Percentiles rank a stretch among this genome's conserved stretches.
phyloP scores from a whole-genome alignment of 2,888 invertebrate species.

The Celastrina argiolus region DNA sequence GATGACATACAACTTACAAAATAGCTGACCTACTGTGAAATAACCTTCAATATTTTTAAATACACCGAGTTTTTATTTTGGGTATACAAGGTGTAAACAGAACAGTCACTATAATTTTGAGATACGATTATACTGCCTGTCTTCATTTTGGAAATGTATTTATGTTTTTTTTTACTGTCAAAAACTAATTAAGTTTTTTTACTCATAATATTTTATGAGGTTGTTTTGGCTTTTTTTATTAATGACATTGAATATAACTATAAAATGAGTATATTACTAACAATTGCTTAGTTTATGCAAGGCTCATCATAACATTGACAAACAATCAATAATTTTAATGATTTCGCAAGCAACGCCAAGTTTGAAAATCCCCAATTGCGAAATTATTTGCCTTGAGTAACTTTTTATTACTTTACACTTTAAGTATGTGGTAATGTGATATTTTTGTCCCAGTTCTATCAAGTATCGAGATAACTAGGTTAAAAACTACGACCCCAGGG shows the following conservation, averaged over 20 bases:
- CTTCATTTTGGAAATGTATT: too few species aligned
- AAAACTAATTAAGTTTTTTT: too few species aligned
- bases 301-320: not conserved
- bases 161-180: too few species aligned
- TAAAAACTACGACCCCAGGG: too few species aligned
- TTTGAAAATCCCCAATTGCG: conserved; percentile 8
- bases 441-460: conserved; percentile 9
- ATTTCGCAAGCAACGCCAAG: not conserved
- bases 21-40: not conserved
- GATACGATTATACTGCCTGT: too few species aligned
- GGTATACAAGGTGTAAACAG: too few species aligned
- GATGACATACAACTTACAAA: not conserved
- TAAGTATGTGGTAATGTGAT: not conserved
- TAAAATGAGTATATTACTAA: not conserved
- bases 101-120: too few species aligned
- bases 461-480: not conserved
- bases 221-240: not conserved
- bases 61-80: too few species aligned
- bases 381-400: conserved; percentile 8
- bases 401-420: conserved; percentile 13
- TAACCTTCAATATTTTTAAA: too few species aligned
- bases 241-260: not conserved
- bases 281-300: not conserved
- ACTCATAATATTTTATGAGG: too few species aligned
- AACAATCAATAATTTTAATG: not conserved